Evolutionary conservation across 2,113 vertebrate species (phyloP).

Genomic region (Drymodes brunneopygia): DNA sequence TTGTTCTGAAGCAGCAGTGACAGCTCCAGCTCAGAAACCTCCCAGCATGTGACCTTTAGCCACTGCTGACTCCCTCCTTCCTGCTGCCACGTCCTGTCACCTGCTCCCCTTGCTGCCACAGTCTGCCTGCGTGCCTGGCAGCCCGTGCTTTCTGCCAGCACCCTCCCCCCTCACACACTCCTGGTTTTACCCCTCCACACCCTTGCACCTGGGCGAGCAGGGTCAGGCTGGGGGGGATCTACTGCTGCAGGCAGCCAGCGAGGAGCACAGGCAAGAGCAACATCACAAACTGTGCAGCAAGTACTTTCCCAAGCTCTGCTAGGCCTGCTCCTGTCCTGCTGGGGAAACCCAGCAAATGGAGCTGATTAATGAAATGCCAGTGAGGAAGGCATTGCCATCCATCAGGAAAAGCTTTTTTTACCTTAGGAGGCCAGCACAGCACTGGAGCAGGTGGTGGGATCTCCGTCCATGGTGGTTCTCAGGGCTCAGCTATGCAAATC

Average conservation of each 20-base stretch:
- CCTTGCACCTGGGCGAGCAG: fast-evolving
- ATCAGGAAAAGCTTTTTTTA: not conserved
- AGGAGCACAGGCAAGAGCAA: not conserved
- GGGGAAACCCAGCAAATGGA: not conserved
- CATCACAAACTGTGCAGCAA: fast-evolving
- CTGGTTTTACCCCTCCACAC: not conserved
- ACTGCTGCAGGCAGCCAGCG: fast-evolving
- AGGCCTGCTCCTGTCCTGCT: not conserved
- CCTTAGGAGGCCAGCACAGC: not conserved
- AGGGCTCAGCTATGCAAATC: not conserved
- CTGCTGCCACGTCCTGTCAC: not conserved
- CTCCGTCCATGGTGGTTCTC: not conserved
- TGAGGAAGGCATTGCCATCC: not conserved
- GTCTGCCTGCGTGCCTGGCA: not conserved
- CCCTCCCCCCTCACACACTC: not conserved
- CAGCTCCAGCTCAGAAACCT: not conserved
- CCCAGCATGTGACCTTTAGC: not conserved
- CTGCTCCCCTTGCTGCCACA: fast-evolving
- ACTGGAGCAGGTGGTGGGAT: not conserved
- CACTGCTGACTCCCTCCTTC: not conserved
- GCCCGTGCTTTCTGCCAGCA: not conserved
- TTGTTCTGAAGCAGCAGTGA: not conserved
- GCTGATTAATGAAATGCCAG: slow-evolving; percentile 17
- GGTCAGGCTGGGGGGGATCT: not conserved
- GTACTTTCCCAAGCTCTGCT: not conserved